Evolutionary conservation across 2,797 vertebrate genomes (phyloP).

Genomic region (Protosalanx chinensis): DNA sequence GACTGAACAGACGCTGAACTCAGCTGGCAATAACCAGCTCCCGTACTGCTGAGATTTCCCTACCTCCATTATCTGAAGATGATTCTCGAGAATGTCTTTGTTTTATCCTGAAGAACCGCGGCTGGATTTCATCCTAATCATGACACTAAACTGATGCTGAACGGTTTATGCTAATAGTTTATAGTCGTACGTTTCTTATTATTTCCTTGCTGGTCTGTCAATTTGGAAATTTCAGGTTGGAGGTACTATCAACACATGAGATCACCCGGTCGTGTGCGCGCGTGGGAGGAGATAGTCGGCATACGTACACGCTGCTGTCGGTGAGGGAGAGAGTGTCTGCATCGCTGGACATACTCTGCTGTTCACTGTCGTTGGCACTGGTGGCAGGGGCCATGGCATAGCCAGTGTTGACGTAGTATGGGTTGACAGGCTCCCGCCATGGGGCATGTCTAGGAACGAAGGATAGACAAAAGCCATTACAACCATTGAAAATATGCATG

Average conservation of each 20-base stretch:
- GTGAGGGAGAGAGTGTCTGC: constrained; percentile 93
- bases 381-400: constrained; percentile 88
- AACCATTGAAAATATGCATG: not conserved
- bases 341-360: constrained; percentile 98
- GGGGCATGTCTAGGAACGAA: constrained; percentile 59
- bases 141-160: no score
- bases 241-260: not conserved
- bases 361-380: constrained; percentile 96
- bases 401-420: constrained; percentile 89
- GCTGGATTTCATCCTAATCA: no score
- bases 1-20: not conserved
- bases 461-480: not conserved
- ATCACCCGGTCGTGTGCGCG: not conserved
- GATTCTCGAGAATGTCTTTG: no score
- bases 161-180: no score
- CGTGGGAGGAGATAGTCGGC: not conserved
- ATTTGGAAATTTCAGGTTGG: no score
- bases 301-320: constrained; percentile 94
- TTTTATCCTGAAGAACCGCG: no score
- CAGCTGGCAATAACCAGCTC: constrained; percentile 9
- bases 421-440: constrained; percentile 86
- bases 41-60: not conserved
- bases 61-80: not conserved
- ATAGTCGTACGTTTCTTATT: no score
- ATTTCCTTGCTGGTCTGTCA: no score